A percentile compares a stretch with the other conserved stretches of the same genome.
Evolutionary conservation across 2,797 vertebrate genomes (phyloP).

Genomic region (Pseudomugil gertrudae): DNA sequence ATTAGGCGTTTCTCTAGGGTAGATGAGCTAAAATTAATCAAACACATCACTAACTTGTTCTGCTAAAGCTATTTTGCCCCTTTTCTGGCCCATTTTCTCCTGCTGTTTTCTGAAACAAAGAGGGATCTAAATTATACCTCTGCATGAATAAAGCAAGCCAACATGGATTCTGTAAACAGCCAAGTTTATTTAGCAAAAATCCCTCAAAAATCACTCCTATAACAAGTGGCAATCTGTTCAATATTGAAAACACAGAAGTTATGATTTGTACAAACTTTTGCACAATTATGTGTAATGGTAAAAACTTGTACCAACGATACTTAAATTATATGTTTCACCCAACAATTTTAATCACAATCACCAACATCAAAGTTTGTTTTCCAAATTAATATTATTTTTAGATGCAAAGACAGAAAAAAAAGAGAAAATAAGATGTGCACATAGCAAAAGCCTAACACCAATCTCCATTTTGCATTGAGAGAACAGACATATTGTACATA

Average conservation of each 20-base stretch:
- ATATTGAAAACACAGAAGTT: constrained; percentile 56
- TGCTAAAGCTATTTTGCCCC: constrained; percentile 45
- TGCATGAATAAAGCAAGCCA: constrained; percentile 26
- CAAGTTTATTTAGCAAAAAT: constrained; percentile 72
- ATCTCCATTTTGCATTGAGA: constrained; percentile 44
- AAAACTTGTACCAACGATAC: constrained; percentile 35
- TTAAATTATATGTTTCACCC: constrained; percentile 25
- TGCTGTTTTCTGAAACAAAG: constrained; percentile 38
- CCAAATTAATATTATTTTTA: constrained; percentile 75
- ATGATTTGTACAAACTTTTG: constrained; percentile 35
- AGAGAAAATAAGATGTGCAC: constrained; percentile 72
- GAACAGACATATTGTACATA: constrained; percentile 9
- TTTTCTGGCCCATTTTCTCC: constrained; percentile 38
- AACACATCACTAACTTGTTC: constrained; percentile 59
- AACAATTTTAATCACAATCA: constrained; percentile 65
- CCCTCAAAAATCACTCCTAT: constrained; percentile 43
- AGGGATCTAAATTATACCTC: constrained; percentile 20
- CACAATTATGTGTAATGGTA: constrained; percentile 31
- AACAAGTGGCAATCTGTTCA: constrained; percentile 48
- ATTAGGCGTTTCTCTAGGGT: constrained; percentile 54
- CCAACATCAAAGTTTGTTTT: constrained; percentile 70
- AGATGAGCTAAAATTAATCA: constrained; percentile 71
- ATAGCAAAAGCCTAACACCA: constrained; percentile 53
- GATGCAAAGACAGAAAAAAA: constrained; percentile 48
- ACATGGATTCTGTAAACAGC: constrained; percentile 51